Conservation (phyloP, 1,140 invertebrate genomes). For the Lysiphlebus fabarum region DNA sequence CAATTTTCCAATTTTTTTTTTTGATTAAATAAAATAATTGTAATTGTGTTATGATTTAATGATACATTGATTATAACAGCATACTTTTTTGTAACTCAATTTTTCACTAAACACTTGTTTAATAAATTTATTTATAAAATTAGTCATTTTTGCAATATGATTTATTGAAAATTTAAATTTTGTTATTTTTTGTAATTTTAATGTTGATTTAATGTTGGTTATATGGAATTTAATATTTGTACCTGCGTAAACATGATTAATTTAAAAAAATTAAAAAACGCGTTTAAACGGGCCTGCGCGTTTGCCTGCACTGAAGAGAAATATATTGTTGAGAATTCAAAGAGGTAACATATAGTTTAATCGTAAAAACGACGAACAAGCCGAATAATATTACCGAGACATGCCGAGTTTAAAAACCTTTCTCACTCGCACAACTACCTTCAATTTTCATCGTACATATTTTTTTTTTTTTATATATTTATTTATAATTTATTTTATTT, state of each 20-base stretch:
- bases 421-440: slow-evolving; percentile 16
- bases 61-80: no score
- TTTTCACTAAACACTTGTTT: no score
- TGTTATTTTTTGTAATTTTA: no score
- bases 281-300: slow-evolving; percentile 50
- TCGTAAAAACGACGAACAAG: not conserved
- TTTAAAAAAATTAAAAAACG: slow-evolving; percentile 11
- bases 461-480: no score
- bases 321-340: slow-evolving; percentile 23
- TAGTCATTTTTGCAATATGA: no score
- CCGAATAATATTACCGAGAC: not conserved
- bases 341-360: not conserved
- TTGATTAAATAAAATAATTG: not conserved
- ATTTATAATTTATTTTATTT: no score
- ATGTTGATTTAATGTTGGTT: no score
- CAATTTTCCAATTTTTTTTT: no score
- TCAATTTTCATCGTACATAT: not conserved
- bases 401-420: not conserved
- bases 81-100: not conserved
- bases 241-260: slow-evolving; percentile 33
- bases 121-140: no score
- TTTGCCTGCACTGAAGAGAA: slow-evolving; percentile 46
- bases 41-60: not conserved
- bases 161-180: no score
- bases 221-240: no score